phyloP scores from a whole-genome alignment of 2,113 vertebrate species.

The Choloepus hoffmanni region DNA sequence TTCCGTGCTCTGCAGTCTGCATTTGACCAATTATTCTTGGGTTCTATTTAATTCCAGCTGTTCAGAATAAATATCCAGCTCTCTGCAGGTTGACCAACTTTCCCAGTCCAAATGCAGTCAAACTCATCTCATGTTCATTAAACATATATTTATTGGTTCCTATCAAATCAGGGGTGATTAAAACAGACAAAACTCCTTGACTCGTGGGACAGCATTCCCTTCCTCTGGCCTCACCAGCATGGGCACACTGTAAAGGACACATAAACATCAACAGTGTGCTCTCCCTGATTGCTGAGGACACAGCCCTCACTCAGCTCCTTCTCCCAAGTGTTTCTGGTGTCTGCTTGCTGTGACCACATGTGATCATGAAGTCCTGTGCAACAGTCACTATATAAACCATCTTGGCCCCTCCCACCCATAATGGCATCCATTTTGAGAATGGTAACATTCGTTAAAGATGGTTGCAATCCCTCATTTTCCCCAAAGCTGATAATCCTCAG shows the following conservation, averaged over 20 bases:
- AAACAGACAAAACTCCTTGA: neutral
- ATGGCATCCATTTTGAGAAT: neutral
- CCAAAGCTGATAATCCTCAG: neutral
- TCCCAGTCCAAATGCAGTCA: neutral
- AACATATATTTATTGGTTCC: neutral
- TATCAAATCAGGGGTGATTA: neutral
- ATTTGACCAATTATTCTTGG: neutral
- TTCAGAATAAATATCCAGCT: neutral
- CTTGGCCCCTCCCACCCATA: neutral
- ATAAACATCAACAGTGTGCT: neutral
- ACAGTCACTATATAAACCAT: neutral
- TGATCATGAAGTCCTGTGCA: neutral
- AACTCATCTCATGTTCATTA: neutral
- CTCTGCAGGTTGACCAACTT: neutral
- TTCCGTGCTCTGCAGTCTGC: neutral
- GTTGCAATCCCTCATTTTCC: neutral
- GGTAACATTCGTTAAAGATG: neutral
- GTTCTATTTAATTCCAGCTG: neutral
- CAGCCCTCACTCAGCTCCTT: neutral
- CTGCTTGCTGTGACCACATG: neutral
- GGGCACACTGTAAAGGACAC: neutral
- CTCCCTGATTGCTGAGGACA: neutral
- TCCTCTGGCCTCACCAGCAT: neutral
- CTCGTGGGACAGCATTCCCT: neutral
- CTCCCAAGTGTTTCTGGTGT: neutral